Base-by-base conservation (phyloP, 2,888 invertebrate species). In the Limnephilus rhombicus region DNA sequence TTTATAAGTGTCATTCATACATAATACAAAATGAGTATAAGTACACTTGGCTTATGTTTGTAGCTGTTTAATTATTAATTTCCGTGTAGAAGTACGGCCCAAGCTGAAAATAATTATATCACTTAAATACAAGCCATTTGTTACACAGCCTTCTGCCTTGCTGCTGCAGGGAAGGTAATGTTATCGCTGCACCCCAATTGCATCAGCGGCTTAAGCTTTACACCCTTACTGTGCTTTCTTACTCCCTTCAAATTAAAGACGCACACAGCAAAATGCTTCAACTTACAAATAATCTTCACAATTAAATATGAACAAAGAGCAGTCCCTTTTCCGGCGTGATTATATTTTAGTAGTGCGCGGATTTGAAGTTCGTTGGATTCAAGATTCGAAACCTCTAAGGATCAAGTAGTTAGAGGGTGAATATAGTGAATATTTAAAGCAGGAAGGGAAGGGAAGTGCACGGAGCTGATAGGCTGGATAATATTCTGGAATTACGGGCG, bases 361-460 rank as follows among this genome's bases (percentile, higher is more conserved):
- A 68, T 68, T 24, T 68, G 53, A 4, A 15, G 15, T 18, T 24
- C 18, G 68, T 68, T 18, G 68, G 68, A 18, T 68, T 7, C 18
- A 9, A 68, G 68, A n/a, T 87, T 29, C 24, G 45, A 53, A 87
- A 15, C 85, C 87, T 87, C 15, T 29, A 31, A 18, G 53, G 37
- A 37, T 89, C n/a, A n/a, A 41, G 88, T 37, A 41, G 80, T 37
- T n/a, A 37, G 31, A 89, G 88, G 88, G 88, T 89, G 88, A 89
- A 89, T 89, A 37, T 88, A 68, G n/a, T 88, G 88, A 80, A 80
- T 88, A 89, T 89, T 89, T 88, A 88, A 89, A 80, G 88, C 88
- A 9, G 85, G 13, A 49, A 49, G 86, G 85, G 13, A 49, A 49
- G 86, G 29, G n/a, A 53, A 80, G 80, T 89, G 88, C 80, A 89